Base-by-base conservation (phyloP, 1,140 invertebrate species). In the Eulimnadia texana region DNA sequence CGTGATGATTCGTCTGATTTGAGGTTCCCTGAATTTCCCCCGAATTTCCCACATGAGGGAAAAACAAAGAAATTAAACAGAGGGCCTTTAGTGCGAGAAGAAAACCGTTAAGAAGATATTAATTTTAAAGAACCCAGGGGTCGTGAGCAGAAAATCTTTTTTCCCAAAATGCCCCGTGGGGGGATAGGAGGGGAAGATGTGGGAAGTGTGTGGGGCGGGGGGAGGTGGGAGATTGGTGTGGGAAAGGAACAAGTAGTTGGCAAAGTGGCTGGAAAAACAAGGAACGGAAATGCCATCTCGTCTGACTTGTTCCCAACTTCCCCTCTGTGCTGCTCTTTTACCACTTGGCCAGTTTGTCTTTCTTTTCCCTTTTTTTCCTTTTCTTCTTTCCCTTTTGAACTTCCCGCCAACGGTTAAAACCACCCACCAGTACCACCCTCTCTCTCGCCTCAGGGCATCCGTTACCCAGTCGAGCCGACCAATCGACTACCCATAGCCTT, bases 261-360 rank as follows among this genome's bases (percentile, higher is more conserved):
- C 6, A 42, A 42, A 42, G 33, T 42, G 33, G 33, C 33, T 42
- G 33, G 33, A 42, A 42, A 42, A 42, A 42, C 33, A 42, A 42
- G 33, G 16, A 42, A 50, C 61, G 50, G 63, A 64, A 52, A 28
- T 33, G 47, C 33, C 62, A 63, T 47, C 55, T 42, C 58, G 53
- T 62, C 51, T 57, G 29, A 57, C 50, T 52, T 28, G 24, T 28
- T 25, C 19, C 51, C 23, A 25, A 16, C 55, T 55, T 24, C 28
- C 2, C 1, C 55, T 33, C 53, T 57, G 2, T 27, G 25, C 25
- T 57, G 22, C 55, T 29, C 33, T 27, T 27, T 57, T 33, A 29
- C 28, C 22, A 22, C 22, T 27, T 9, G 11, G n/a, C n/a, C 23
- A 19, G 3, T 53, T 22, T 53, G 10, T 1, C n/a, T 53, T 10